Conservation (phyloP, 2,888 invertebrate species). For the Entomobrya proxima region DNA sequence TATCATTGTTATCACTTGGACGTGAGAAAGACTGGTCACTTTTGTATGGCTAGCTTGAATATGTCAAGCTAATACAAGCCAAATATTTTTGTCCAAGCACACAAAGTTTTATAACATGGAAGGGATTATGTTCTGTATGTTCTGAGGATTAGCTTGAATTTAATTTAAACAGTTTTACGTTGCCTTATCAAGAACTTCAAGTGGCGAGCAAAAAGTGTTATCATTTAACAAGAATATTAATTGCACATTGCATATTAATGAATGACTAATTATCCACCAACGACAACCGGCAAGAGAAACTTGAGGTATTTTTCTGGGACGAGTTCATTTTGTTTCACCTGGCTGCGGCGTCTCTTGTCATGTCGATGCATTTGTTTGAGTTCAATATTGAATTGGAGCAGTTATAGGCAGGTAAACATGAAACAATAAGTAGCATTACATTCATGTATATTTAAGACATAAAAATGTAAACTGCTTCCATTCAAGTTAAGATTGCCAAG, state of each 20-base stretch:
- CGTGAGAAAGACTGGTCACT: neutral
- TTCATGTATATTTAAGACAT: neutral
- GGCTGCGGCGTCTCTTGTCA: neutral
- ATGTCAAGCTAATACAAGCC: no score
- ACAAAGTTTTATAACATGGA: no score
- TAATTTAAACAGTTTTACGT: no score
- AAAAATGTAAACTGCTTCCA: neutral
- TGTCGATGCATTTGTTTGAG: neutral
- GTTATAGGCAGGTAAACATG: neutral
- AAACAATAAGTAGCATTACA: neutral
- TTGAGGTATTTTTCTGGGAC: no score
- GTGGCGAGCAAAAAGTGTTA: neutral
- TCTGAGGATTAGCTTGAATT: no score
- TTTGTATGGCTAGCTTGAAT: neutral
- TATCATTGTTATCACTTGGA: neutral
- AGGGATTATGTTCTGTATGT: no score
- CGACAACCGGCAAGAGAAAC: no score
- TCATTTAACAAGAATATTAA: neutral
- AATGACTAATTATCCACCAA: neutral
- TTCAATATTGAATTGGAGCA: constrained; percentile 2
- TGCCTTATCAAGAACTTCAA: neutral
- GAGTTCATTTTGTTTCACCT: no score
- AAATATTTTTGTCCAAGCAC: no score
- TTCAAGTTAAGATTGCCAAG: neutral
- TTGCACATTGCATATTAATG: neutral